Conservation (phyloP, 2,797 vertebrate genomes). For the Chelonia mydas region DNA sequence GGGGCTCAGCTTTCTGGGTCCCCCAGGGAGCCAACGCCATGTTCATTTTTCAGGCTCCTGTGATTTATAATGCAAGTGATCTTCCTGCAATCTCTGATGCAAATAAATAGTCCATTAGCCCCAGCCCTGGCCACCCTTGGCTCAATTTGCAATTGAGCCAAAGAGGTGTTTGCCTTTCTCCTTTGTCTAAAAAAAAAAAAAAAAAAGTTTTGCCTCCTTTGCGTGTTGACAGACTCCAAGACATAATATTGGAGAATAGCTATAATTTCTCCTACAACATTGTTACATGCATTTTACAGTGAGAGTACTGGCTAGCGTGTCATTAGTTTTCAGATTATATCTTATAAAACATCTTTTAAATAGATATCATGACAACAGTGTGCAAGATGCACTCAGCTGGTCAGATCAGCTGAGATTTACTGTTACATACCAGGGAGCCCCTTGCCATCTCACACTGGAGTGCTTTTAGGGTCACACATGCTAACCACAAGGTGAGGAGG, state of each 20-base stretch:
- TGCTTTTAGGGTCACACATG: not conserved
- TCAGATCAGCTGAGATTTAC: not conserved
- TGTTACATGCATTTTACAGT: not conserved
- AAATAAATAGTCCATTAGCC: not conserved
- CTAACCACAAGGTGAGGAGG: not conserved
- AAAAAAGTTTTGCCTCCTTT: not conserved
- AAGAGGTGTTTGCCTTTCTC: not conserved
- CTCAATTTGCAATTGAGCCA: too few species aligned
- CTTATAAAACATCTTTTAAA: too few species aligned
- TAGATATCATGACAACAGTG: not conserved
- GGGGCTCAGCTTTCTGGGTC: not conserved
- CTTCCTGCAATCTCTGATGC: not conserved
- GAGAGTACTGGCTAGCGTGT: not conserved
- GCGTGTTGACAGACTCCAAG: not conserved
- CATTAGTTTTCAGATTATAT: too few species aligned
- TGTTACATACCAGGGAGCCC: not conserved
- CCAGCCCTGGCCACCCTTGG: too few species aligned
- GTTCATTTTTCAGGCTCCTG: not conserved
- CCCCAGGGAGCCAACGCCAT: not conserved
- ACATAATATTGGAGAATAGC: not conserved
- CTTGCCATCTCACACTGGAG: not conserved
- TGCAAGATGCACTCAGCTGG: not conserved
- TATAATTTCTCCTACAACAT: not conserved
- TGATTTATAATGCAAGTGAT: not conserved
- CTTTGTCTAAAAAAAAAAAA: not conserved